phyloP scores from a whole-genome alignment of 2,888 invertebrate species.

The Acanthococcus lagerstroemiae region DNA sequence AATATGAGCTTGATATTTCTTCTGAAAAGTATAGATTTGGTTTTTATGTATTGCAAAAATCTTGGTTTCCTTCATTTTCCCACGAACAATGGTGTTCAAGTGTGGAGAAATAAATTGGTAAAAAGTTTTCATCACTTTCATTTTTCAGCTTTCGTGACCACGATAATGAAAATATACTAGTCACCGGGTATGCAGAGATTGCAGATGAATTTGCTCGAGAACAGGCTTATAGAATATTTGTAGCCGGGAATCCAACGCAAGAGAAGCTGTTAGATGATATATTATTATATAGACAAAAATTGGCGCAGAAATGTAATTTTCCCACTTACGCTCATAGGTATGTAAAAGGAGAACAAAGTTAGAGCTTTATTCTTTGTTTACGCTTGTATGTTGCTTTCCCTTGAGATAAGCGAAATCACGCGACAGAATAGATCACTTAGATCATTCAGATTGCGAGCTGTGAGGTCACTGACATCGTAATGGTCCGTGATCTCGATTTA shows the following conservation, averaged over 20 bases:
- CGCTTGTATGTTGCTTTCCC: no score
- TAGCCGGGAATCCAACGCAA: slow-evolving; percentile 67
- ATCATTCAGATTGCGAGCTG: no score
- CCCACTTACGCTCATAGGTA: slow-evolving; percentile 70
- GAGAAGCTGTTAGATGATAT: slow-evolving; percentile 62
- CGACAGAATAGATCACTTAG: no score
- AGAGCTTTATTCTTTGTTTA: no score
- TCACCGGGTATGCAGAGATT: slow-evolving; percentile 75
- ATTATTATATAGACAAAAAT: slow-evolving; percentile 60
- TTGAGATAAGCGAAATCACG: no score
- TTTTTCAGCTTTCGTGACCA: no score
- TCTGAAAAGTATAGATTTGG: no score
- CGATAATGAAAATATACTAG: slow-evolving; percentile 63
- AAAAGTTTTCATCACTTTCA: neutral
- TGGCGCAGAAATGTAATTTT: slow-evolving; percentile 85
- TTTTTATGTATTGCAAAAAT: neutral
- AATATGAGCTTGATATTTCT: no score
- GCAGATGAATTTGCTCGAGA: slow-evolving; percentile 68
- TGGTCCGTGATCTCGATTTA: no score
- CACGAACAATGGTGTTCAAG: no score
- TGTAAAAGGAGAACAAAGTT: neutral
- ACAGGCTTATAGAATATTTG: slow-evolving; percentile 75
- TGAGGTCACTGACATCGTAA: no score
- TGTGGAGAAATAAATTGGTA: neutral
- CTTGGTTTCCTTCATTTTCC: no score